Evolutionary conservation across 1,140 invertebrate genomes (phyloP).

Genomic region (Oreohelix idahoensis): DNA sequence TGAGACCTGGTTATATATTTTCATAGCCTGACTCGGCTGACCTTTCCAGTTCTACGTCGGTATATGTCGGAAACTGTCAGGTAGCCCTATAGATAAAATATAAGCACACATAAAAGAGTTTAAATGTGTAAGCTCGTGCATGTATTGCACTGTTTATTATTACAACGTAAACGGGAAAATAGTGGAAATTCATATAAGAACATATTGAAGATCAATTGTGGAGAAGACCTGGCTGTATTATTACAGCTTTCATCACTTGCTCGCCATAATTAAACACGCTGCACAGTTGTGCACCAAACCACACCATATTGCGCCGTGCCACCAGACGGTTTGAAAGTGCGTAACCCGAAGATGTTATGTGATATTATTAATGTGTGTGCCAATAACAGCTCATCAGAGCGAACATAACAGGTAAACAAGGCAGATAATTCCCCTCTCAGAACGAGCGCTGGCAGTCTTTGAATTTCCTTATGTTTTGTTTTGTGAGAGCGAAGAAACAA

Average conservation of each 20-base stretch:
- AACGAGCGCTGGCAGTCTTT: background rate
- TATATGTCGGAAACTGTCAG: background rate
- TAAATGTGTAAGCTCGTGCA: background rate
- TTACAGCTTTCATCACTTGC: background rate
- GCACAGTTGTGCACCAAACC: slow-evolving; percentile 1
- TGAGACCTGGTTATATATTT: background rate
- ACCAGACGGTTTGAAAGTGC: background rate
- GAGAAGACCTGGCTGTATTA: background rate
- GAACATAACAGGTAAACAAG: slow-evolving; percentile 1
- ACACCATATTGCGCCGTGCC: background rate
- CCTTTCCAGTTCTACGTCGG: background rate
- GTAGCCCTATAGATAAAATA: background rate
- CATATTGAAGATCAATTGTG: background rate
- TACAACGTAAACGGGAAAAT: background rate
- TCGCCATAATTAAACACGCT: background rate
- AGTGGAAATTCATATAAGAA: background rate
- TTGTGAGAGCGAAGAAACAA: background rate
- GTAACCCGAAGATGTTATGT: slow-evolving; percentile 1
- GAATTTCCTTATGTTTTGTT: background rate
- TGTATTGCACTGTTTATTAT: background rate
- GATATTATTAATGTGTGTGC: slow-evolving; percentile 3
- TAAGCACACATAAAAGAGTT: background rate
- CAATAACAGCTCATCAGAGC: slow-evolving; percentile 4
- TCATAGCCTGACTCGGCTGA: background rate
- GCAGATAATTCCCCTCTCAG: background rate